A percentile compares a stretch with the other conserved stretches of the same genome.
Evolutionary conservation across 1,140 invertebrate genomes (phyloP).

Genomic region (Sarcophaga peregrina): DNA sequence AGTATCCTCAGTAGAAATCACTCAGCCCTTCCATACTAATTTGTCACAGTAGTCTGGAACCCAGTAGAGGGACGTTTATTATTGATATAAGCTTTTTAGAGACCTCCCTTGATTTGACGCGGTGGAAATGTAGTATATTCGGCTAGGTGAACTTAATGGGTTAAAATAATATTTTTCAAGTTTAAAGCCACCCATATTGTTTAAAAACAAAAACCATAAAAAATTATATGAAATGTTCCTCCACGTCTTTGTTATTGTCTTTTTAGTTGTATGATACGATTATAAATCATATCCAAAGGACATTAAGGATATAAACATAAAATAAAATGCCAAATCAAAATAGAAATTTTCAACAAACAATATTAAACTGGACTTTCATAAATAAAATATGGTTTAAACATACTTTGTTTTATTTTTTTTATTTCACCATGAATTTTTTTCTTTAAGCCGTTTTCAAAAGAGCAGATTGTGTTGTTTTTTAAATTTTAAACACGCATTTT

Average conservation of each 20-base stretch:
- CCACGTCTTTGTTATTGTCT: neutral
- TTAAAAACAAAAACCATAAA: constrained; percentile 20
- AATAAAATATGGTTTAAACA: neutral
- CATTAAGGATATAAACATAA: constrained; percentile 25
- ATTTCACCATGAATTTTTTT: no score
- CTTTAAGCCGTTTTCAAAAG: no score
- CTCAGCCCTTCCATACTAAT: no score
- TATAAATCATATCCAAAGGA: constrained; percentile 36
- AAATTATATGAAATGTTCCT: neutral
- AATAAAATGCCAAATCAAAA: constrained; percentile 5
- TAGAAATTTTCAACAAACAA: neutral
- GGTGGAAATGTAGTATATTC: no score
- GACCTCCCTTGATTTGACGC: neutral
- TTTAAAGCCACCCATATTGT: no score
- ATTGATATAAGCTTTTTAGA: no score
- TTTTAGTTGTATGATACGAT: neutral
- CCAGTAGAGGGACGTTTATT: no score
- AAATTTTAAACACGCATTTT: constrained; percentile 31
- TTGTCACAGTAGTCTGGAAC: no score
- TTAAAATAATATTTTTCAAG: no score
- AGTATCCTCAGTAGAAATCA: no score
- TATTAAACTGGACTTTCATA: constrained; percentile 3
- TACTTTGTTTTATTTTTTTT: neutral
- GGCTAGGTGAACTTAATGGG: no score
- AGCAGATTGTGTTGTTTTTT: neutral